A percentile compares a stretch with the other conserved stretches of the same genome.
These are phyloP conservation scores for Sylvietta virens DNA, from an alignment of 2,113 vertebrate genomes.

Conservation along the genomic window DNA sequence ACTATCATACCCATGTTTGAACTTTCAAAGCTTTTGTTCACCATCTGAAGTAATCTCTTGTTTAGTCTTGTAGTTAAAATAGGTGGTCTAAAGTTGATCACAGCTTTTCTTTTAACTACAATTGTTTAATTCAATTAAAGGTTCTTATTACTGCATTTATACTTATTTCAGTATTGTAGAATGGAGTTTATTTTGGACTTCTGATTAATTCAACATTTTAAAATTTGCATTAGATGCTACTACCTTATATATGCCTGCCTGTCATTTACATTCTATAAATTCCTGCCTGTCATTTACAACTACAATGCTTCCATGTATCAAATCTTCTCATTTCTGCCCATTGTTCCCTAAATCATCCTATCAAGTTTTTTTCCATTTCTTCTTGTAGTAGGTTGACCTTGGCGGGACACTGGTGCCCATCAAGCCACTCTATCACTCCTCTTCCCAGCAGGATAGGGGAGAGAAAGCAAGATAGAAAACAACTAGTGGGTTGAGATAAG, in stretches of 20 bases:
- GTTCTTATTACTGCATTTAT: background rate
- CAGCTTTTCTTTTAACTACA: background rate
- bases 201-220: background rate
- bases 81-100: background rate
- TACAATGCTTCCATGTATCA: background rate
- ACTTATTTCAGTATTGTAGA: background rate
- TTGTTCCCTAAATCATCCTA: background rate
- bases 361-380: background rate
- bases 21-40: background rate
- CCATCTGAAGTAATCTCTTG: background rate
- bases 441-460: accelerated
- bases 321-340: background rate
- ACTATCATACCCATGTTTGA: background rate
- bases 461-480: background rate
- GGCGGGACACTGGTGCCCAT: accelerated
- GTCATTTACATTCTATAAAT: background rate
- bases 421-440: background rate
- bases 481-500: background rate
- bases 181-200: background rate
- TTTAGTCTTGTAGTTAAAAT: background rate
- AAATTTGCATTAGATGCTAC: background rate
- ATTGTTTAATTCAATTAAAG: background rate
- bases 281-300: background rate
- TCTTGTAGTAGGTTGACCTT: background rate
- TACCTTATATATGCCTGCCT: background rate